A percentile compares a stretch with the other conserved stretches of the same genome.
Conservation (phyloP, 2,113 vertebrate species). For the Pollimyrus isidori region DNA sequence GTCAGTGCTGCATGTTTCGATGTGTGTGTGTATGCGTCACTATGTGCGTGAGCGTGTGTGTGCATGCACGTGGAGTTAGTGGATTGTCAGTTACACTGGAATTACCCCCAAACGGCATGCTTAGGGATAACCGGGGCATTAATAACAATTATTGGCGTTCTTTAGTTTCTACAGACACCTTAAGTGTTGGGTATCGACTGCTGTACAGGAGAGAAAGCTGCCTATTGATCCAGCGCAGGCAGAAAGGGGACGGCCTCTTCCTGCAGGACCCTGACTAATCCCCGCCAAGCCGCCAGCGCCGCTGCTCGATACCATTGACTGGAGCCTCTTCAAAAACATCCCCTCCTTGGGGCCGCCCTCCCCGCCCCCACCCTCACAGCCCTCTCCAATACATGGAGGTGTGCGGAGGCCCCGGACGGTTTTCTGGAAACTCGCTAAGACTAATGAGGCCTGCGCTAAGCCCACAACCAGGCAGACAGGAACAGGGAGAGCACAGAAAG, state of each 20-base stretch:
- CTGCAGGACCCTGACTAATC: constrained; percentile 47
- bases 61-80: constrained; percentile 20
- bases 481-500: neutral
- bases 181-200: constrained; percentile 62
- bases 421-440: neutral
- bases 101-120: constrained; percentile 40
- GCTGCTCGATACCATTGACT: constrained; percentile 24
- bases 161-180: constrained; percentile 56
- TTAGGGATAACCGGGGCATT: constrained; percentile 46
- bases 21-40: neutral
- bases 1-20: neutral
- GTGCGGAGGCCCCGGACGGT: neutral
- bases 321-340: constrained; percentile 14
- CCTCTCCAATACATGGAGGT: neutral
- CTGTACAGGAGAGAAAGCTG: constrained; percentile 51
- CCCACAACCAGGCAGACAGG: neutral
- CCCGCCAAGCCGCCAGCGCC: constrained; percentile 32
- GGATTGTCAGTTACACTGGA: constrained; percentile 31
- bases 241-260: constrained; percentile 45
- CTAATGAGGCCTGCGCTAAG: neutral
- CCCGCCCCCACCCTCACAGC: neutral
- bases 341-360: neutral
- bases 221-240: constrained; percentile 54
- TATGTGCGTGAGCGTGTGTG: neutral
- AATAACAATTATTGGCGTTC: constrained; percentile 61